These are phyloP conservation scores for Panurus biarmicus DNA, from an alignment of 2,113 vertebrate genomes.

Conservation along the genomic window DNA sequence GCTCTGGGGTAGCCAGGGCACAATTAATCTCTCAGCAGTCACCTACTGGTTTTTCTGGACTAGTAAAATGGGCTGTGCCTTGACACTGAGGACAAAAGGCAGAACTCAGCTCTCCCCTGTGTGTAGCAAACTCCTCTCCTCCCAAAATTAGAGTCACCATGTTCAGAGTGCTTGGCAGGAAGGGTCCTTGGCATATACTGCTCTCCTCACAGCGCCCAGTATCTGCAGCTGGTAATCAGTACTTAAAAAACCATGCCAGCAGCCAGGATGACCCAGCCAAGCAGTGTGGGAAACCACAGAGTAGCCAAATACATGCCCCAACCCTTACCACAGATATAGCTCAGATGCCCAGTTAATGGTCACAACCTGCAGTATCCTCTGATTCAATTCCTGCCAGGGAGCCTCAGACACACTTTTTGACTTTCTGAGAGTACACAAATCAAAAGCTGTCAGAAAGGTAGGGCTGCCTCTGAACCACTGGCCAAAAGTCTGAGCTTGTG, in stretches of 20 bases:
- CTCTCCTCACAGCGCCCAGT: accelerated
- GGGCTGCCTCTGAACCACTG: neutral
- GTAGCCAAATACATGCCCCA: neutral
- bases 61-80: neutral
- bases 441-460: neutral
- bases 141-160: accelerated
- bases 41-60: neutral
- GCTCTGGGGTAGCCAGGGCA: neutral
- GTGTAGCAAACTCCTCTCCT: neutral
- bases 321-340: neutral
- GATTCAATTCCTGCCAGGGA: neutral
- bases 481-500: neutral
- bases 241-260: neutral
- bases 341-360: neutral
- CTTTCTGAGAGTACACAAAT: neutral
- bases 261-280: neutral
- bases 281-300: neutral
- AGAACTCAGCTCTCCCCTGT: neutral
- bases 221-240: neutral
- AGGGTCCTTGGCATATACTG: neutral
- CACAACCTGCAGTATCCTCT: neutral
- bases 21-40: neutral
- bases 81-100: neutral
- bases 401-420: neutral
- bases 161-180: neutral